Percentiles rank a stretch among this genome's conserved stretches.
Conservation (phyloP, 2,888 invertebrate genomes). For the Drosophila neonasuta region DNA sequence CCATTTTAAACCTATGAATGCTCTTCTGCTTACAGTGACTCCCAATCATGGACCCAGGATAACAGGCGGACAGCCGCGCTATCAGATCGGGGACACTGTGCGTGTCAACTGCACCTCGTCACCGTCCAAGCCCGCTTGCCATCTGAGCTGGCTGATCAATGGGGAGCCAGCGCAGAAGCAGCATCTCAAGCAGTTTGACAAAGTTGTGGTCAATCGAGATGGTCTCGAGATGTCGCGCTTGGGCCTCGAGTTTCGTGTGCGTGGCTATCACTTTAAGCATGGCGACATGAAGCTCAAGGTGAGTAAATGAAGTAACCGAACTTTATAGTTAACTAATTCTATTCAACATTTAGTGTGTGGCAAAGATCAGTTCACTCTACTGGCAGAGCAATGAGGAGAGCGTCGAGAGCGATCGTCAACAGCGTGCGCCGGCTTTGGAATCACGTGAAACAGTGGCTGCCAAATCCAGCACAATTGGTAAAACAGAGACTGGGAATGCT, state of each 20-base stretch:
- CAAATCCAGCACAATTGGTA: slow-evolving; percentile 88
- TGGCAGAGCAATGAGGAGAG: slow-evolving; percentile 94
- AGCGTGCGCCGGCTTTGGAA: slow-evolving; percentile 89
- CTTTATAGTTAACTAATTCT: accelerated
- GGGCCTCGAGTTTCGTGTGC: slow-evolving; percentile 90
- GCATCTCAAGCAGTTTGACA: slow-evolving; percentile 83
- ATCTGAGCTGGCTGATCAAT: slow-evolving; percentile 93
- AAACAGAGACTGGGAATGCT: slow-evolving; percentile 14
- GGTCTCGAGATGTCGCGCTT: slow-evolving; percentile 89
- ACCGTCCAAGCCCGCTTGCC: slow-evolving; percentile 91
- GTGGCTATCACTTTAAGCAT: slow-evolving; percentile 89
- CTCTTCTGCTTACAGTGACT: slow-evolving; percentile 84
- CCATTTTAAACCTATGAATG: too few species aligned
- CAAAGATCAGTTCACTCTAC: slow-evolving; percentile 93
- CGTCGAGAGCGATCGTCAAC: slow-evolving; percentile 89
- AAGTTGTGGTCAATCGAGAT: slow-evolving; percentile 84
- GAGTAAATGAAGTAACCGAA: slow-evolving; percentile 28
- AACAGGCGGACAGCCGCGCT: slow-evolving; percentile 89
- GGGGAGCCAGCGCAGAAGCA: slow-evolving; percentile 87
- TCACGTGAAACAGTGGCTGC: slow-evolving; percentile 87
- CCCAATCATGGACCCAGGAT: slow-evolving; percentile 92
- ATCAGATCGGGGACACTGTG: slow-evolving; percentile 91
- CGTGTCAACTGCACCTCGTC: slow-evolving; percentile 93
- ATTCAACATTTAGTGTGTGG: slow-evolving; percentile 86
- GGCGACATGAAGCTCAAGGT: slow-evolving; percentile 93